These are phyloP conservation scores for Glyphotaelius pellucidus DNA, from an alignment of 2,888 invertebrate genomes.

Conservation along the genomic window DNA sequence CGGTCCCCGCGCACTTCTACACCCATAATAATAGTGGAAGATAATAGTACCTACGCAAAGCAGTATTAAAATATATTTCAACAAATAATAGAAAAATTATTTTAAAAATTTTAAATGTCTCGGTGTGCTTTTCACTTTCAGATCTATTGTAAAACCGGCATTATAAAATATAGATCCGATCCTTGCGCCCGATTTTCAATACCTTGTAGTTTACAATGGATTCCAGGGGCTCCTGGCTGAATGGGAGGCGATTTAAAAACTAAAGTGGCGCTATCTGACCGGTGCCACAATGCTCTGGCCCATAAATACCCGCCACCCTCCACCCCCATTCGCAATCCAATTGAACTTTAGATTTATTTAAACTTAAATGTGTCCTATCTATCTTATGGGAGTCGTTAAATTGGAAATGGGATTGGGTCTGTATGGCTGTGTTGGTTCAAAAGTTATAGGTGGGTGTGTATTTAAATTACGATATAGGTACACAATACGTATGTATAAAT, in stretches of 20 bases:
- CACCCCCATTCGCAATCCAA: constrained; percentile 48
- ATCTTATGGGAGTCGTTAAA: constrained; percentile 15
- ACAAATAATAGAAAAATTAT: too few species aligned
- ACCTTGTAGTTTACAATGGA: constrained; percentile 66
- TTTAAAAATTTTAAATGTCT: too few species aligned
- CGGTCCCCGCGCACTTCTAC: too few species aligned
- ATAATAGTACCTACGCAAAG: too few species aligned
- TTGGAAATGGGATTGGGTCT: neutral
- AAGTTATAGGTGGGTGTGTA: neutral
- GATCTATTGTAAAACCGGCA: neutral
- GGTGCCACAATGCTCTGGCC: constrained; percentile 58
- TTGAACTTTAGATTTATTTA: constrained; percentile 39
- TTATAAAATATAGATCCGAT: constrained; percentile 4
- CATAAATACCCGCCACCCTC: constrained; percentile 58
- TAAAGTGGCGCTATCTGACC: constrained; percentile 66
- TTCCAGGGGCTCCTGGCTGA: constrained; percentile 53
- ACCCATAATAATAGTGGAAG: too few species aligned
- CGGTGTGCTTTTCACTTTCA: neutral
- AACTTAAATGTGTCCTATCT: constrained; percentile 44
- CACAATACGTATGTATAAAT: too few species aligned
- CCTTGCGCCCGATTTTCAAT: constrained; percentile 60
- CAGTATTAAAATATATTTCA: too few species aligned
- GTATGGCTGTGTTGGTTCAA: neutral
- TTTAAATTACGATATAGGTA: neutral
- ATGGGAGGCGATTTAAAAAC: constrained; percentile 66